These are phyloP conservation scores for Cyclophora albipunctata DNA, from an alignment of 2,888 invertebrate species.

Conservation along the genomic window DNA sequence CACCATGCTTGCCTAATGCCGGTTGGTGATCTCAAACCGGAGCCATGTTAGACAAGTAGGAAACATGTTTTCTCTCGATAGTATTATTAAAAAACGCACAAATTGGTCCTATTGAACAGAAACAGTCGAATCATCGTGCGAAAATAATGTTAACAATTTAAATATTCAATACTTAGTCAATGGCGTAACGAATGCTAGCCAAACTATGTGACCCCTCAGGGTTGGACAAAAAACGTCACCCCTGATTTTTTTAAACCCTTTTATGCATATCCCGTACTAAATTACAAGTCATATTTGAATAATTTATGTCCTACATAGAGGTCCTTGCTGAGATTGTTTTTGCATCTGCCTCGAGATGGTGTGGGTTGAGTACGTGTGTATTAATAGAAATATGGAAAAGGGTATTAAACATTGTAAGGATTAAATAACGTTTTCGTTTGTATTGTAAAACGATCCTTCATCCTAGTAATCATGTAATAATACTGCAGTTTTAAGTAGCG, in stretches of 20 bases:
- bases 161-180: slow-evolving; percentile 54
- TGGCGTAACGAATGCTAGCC: slow-evolving; percentile 50
- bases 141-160: slow-evolving; percentile 44
- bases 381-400: too few species aligned
- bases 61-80: neutral
- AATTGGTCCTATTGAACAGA: slow-evolving; percentile 1
- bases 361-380: slow-evolving; percentile 1
- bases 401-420: too few species aligned
- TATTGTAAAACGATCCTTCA: too few species aligned
- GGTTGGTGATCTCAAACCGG: too few species aligned
- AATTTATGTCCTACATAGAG: slow-evolving; percentile 58
- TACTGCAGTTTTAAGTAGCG: too few species aligned
- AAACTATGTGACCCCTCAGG: slow-evolving; percentile 49
- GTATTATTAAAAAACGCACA: slow-evolving; percentile 1
- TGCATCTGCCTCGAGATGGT: slow-evolving; percentile 51
- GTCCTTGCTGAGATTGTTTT: slow-evolving; percentile 44
- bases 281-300: slow-evolving; percentile 74
- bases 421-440: too few species aligned
- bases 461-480: too few species aligned
- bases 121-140: slow-evolving; percentile 48
- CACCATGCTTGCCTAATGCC: too few species aligned
- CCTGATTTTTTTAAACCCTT: slow-evolving; percentile 66
- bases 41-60: too few species aligned
- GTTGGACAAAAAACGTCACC: slow-evolving; percentile 60
- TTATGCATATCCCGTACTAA: slow-evolving; percentile 70